Conservation (phyloP, 1,140 invertebrate genomes). For the Diprion similis region DNA sequence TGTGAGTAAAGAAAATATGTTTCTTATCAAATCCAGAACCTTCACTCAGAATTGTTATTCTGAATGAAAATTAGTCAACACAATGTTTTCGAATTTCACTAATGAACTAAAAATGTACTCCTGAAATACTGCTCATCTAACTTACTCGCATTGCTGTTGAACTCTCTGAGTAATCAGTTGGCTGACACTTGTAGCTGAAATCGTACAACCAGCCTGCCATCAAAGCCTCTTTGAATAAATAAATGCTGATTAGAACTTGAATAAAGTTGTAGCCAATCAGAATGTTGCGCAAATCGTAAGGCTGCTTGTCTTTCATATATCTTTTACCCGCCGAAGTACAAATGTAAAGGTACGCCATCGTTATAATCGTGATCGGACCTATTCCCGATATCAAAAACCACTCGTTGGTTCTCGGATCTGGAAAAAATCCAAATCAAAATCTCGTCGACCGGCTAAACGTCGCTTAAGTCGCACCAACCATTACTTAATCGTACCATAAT, state of each 20-base stretch:
- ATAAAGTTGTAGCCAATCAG: constrained; percentile 84
- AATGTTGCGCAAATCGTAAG: constrained; percentile 78
- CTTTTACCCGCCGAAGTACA: constrained; percentile 75
- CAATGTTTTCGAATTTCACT: too few species aligned
- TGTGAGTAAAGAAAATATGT: too few species aligned
- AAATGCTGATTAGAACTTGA: constrained; percentile 77
- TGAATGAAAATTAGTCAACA: too few species aligned
- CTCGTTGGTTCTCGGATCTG: constrained; percentile 83
- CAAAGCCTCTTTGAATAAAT: constrained; percentile 73
- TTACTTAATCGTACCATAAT: too few species aligned
- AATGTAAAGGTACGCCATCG: constrained; percentile 80
- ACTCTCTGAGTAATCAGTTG: constrained; percentile 79
- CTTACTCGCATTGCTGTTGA: constrained; percentile 78
- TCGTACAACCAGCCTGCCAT: constrained; percentile 71
- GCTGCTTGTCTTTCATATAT: constrained; percentile 85
- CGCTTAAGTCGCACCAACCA: too few species aligned
- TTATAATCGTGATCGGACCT: constrained; percentile 75
- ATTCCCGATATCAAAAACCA: constrained; percentile 87
- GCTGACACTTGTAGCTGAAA: constrained; percentile 84
- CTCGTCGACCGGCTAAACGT: too few species aligned
- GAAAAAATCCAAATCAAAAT: constrained; percentile 39
- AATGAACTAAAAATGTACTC: too few species aligned
- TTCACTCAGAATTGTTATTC: too few species aligned
- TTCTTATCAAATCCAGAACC: too few species aligned
- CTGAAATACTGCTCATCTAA: not conserved